These are phyloP conservation scores for Papilio machaon DNA, from an alignment of 1,140 invertebrate species.

Conservation along the genomic window DNA sequence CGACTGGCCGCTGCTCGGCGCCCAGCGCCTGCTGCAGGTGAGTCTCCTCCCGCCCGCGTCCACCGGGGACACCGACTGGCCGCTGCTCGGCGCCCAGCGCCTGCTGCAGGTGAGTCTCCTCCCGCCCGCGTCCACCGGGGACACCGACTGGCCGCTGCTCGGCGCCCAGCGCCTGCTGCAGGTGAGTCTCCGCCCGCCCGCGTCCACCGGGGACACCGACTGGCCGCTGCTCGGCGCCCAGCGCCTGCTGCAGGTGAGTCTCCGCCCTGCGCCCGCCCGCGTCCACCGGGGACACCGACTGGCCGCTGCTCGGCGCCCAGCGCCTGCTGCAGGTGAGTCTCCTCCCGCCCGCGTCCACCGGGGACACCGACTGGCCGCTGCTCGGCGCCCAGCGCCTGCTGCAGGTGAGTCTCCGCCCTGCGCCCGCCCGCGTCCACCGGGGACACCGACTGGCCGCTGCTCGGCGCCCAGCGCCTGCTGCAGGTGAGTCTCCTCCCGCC, in stretches of 20 bases:
- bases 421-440: slow-evolving; percentile 54
- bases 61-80: too few species aligned
- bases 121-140: slow-evolving; percentile 52
- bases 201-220: too few species aligned
- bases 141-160: slow-evolving; percentile 52
- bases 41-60: too few species aligned
- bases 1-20: slow-evolving; percentile 51
- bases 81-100: not conserved
- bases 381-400: not conserved
- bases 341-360: too few species aligned
- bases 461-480: slow-evolving; percentile 65
- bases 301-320: slow-evolving; percentile 57
- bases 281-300: slow-evolving; percentile 50
- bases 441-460: slow-evolving; percentile 49
- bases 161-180: slow-evolving; percentile 68
- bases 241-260: too few species aligned
- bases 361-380: too few species aligned
- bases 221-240: too few species aligned
- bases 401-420: slow-evolving; percentile 48
- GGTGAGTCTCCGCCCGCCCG: too few species aligned
- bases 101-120: too few species aligned
- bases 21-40: slow-evolving; percentile 73
- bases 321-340: slow-evolving; percentile 68
- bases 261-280: slow-evolving; percentile 56
- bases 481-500: slow-evolving; percentile 65